A percentile compares a stretch with the other conserved stretches of the same genome.
These are phyloP conservation scores for Salticus scenicus DNA, from an alignment of 2,888 invertebrate genomes.

Conservation along the genomic window DNA sequence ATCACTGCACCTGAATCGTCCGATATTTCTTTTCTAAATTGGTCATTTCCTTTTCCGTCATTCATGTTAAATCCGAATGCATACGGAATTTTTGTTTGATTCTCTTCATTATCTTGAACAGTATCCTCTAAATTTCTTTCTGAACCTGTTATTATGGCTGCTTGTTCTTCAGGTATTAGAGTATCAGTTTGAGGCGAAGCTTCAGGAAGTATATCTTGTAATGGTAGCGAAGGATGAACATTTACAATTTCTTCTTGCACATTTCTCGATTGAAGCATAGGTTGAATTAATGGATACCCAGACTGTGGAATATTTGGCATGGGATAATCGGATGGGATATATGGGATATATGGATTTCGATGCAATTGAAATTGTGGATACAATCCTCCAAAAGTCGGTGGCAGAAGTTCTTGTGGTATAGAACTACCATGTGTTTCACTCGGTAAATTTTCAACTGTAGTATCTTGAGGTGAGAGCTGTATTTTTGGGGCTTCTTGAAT, in stretches of 20 bases:
- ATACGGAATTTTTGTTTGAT: conserved; percentile 11
- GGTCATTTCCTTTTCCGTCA: conserved; percentile 47
- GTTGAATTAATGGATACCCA: too few relatives aligned
- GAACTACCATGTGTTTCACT: too few relatives aligned
- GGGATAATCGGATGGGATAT: too few relatives aligned
- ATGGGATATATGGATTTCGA: too few relatives aligned
- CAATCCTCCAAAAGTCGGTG: not conserved
- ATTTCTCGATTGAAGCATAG: not conserved
- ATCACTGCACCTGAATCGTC: conserved; percentile 33
- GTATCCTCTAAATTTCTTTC: not conserved
- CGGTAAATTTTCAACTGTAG: not conserved
- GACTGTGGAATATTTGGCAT: too few relatives aligned
- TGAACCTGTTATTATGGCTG: not conserved
- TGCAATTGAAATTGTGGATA: not conserved
- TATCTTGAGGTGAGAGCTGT: too few relatives aligned
- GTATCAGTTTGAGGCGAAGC: not conserved
- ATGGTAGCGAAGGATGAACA: too few relatives aligned
- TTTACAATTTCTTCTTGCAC: not conserved
- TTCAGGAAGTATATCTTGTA: not conserved
- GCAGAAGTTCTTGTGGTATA: not conserved
- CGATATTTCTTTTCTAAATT: conserved; percentile 36
- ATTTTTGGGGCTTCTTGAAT: too few relatives aligned
- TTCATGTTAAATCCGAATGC: conserved; percentile 56
- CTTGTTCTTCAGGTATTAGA: not conserved
- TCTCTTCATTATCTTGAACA: not conserved